Evolutionary conservation across 2,113 vertebrate species (phyloP).

Genomic region (Hippocampus guttulatus): DNA sequence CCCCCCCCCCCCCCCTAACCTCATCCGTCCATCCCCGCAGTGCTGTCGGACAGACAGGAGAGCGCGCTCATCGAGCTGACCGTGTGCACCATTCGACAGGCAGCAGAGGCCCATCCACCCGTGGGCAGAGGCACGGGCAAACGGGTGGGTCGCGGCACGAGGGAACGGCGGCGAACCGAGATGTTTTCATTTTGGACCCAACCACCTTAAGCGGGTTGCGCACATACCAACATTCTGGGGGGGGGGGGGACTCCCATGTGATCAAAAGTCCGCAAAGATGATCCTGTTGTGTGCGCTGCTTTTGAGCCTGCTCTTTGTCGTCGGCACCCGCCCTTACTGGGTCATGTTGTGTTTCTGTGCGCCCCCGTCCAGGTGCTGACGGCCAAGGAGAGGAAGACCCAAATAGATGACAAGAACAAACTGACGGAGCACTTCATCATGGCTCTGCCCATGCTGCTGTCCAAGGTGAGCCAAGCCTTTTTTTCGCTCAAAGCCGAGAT

Average conservation of each 20-base stretch:
- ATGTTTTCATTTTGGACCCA: background rate
- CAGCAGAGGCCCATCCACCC: constrained; percentile 95
- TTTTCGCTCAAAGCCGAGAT: background rate
- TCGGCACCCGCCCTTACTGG: background rate
- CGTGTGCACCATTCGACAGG: constrained; percentile 96
- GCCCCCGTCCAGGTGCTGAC: constrained; percentile 81
- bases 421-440: constrained; percentile 98
- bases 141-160: constrained; percentile 70
- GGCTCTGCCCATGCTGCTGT: constrained; percentile 94
- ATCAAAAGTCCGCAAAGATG: too few species aligned
- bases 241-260: too few species aligned
- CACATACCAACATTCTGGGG: too few species aligned
- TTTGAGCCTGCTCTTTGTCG: too few species aligned
- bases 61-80: constrained; percentile 93
- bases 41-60: constrained; percentile 94
- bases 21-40: constrained; percentile 59
- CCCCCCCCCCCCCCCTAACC: too few species aligned
- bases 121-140: constrained; percentile 98
- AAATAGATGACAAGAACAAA: constrained; percentile 97
- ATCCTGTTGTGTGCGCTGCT: too few species aligned
- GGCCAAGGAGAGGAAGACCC: constrained; percentile 97
- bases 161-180: background rate
- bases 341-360: background rate
- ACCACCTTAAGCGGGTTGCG: too few species aligned
- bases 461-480: constrained; percentile 78